These are phyloP conservation scores for Triplophysa bombifrons DNA, from an alignment of 2,797 vertebrate genomes.

Conservation along the genomic window DNA sequence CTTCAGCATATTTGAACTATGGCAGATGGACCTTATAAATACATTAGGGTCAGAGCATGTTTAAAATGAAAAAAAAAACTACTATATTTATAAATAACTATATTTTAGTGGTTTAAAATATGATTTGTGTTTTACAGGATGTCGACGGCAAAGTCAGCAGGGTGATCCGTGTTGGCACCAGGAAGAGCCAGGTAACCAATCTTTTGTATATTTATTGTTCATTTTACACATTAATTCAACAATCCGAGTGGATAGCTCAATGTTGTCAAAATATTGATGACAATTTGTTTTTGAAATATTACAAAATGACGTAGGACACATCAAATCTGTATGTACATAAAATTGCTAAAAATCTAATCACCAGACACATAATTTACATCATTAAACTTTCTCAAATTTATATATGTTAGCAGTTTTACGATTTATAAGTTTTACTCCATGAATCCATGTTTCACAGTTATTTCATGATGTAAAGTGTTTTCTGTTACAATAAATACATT, in stretches of 20 bases:
- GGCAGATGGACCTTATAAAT: constrained; percentile 48
- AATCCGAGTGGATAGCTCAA: too few species aligned
- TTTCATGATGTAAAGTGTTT: background rate
- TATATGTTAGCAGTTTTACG: background rate
- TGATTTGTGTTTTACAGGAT: constrained; percentile 58
- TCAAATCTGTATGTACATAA: background rate
- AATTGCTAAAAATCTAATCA: background rate
- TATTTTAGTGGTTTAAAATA: background rate
- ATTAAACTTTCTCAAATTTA: background rate
- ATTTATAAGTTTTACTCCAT: background rate
- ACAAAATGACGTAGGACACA: too few species aligned
- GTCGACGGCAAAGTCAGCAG: constrained; percentile 63
- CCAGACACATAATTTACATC: background rate
- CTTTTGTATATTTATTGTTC: background rate
- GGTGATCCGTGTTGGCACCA: constrained; percentile 81
- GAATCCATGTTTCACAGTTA: background rate
- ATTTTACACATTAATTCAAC: background rate
- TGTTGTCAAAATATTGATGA: too few species aligned
- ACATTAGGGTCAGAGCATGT: constrained; percentile 37
- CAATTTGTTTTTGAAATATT: too few species aligned
- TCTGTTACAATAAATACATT: background rate
- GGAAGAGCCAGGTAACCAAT: constrained; percentile 80
- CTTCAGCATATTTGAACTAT: constrained; percentile 25
- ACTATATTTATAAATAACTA: too few species aligned
- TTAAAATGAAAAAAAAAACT: background rate